A percentile compares a stretch with the other conserved stretches of the same genome.
Evolutionary conservation across 2,888 invertebrate species (phyloP).

Genomic region (Glaucopsyche alexis): DNA sequence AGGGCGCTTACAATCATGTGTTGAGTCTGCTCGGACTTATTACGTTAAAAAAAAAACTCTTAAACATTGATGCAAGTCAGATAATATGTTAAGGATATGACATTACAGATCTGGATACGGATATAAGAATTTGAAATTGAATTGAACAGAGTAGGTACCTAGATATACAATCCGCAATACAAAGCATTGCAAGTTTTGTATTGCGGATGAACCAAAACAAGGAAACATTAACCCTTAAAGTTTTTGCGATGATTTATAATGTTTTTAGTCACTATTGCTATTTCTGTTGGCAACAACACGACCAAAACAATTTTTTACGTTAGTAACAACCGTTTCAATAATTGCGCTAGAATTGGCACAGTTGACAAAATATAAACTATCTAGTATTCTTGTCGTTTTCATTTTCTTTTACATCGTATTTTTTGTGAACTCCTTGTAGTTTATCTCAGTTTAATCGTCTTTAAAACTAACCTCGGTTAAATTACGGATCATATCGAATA

Average conservation of each 20-base stretch:
- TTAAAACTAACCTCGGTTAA: too few species aligned
- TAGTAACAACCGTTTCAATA: neutral
- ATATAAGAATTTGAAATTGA: too few species aligned
- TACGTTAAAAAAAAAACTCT: too few species aligned
- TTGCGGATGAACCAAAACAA: neutral
- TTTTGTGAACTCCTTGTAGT: neutral
- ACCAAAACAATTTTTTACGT: conserved; percentile 14
- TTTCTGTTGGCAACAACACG: conserved; percentile 9
- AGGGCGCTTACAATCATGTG: too few species aligned
- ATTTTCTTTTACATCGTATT: neutral
- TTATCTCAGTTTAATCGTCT: neutral
- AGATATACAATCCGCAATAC: too few species aligned
- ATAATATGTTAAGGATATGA: too few species aligned
- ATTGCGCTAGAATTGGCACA: conserved; percentile 30
- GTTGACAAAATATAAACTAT: conserved; percentile 28
- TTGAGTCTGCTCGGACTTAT: too few species aligned
- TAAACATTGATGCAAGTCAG: too few species aligned
- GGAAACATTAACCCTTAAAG: conserved; percentile 6
- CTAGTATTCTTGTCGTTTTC: neutral
- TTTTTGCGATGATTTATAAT: neutral
- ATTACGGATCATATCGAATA: too few species aligned
- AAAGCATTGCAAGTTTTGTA: neutral
- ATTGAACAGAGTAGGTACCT: too few species aligned
- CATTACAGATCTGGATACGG: too few species aligned
- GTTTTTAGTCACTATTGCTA: neutral